Evolutionary conservation across 2,888 invertebrate genomes (phyloP).

Genomic region (Cenopis cana): DNA sequence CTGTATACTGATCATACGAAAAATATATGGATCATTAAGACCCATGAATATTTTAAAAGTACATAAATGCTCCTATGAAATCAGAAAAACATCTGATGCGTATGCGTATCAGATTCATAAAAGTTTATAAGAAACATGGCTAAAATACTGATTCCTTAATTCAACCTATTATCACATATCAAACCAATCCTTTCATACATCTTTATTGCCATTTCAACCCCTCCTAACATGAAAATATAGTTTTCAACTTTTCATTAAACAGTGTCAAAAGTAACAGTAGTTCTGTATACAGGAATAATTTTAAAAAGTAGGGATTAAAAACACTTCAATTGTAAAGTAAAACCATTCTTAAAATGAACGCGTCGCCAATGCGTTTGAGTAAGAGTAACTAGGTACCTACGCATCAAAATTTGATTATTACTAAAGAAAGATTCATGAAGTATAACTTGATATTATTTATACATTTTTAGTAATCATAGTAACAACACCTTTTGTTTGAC

Average conservation of each 20-base stretch:
- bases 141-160: slow-evolving; percentile 63
- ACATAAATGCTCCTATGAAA: slow-evolving; percentile 80
- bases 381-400: no score
- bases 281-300: slow-evolving; percentile 43
- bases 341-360: no score
- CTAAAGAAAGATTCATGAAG: no score
- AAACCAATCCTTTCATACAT: slow-evolving; percentile 62
- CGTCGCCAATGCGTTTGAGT: no score
- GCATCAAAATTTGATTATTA: no score
- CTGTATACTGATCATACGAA: slow-evolving; percentile 40
- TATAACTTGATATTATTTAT: no score
- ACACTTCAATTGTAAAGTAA: slow-evolving; percentile 31
- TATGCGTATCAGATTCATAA: slow-evolving; percentile 52
- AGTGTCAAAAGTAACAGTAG: slow-evolving; percentile 45
- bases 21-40: slow-evolving; percentile 36
- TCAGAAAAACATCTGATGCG: slow-evolving; percentile 61
- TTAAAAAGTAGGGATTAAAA: slow-evolving; percentile 39
- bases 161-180: slow-evolving; percentile 80
- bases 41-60: slow-evolving; percentile 37
- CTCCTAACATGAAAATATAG: slow-evolving; percentile 45
- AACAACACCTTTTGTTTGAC: no score
- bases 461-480: no score
- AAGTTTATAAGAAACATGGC: slow-evolving; percentile 56
- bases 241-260: slow-evolving; percentile 40
- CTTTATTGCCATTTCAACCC: slow-evolving; percentile 53